Base-by-base conservation (phyloP, 2,888 invertebrate species). In the Colostygia pectinataria region DNA sequence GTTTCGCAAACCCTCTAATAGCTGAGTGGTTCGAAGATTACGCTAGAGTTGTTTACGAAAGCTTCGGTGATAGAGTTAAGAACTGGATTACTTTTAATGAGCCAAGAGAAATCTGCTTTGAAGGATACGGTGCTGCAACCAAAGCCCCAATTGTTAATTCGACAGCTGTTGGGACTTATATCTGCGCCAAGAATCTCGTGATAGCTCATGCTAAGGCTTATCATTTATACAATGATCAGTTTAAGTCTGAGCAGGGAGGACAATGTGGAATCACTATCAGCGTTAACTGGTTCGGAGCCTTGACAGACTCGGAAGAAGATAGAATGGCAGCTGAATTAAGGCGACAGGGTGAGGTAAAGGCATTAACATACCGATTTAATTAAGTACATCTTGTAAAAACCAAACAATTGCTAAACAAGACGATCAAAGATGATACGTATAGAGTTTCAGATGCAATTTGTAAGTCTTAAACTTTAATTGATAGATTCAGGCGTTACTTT, bases 11-110 rank as follows among this genome's bases (percentile, higher is more conserved):
- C 53, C 76, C 83, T 0, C 29, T 82, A 0, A 63, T 91, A 28
- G 61, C 83, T 0, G 76, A 83, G 25, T 90, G 91, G 80, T 92
- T 90, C 44, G 81, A 77, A 42, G 84, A 87, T 9, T 92, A 91
- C 57, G 90, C 91, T 0, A 68, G 81, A 12, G 70, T 90, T 27
- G 77, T 78, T 0, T 92, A 74, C 55, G 61, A 74, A 25, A 65
- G 67, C 14, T 91, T 88, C 53, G 91, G 91, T 2, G 90, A 91
- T 51, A 78, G 90, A 47, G 91, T 89, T 0, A 90, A 91, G 58
- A 63, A 75, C 8, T 93, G 92, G 91, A 88, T 92, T 6, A 93
- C 93, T 0, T 86, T 92, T 47, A 93, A 93, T 58, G 93, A 93
- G 58, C 92, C 92, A 0, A 76, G 71, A 49, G 75, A 82, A 51